phyloP scores from a whole-genome alignment of 2,888 invertebrate species.

The Synergus laeviventris region DNA sequence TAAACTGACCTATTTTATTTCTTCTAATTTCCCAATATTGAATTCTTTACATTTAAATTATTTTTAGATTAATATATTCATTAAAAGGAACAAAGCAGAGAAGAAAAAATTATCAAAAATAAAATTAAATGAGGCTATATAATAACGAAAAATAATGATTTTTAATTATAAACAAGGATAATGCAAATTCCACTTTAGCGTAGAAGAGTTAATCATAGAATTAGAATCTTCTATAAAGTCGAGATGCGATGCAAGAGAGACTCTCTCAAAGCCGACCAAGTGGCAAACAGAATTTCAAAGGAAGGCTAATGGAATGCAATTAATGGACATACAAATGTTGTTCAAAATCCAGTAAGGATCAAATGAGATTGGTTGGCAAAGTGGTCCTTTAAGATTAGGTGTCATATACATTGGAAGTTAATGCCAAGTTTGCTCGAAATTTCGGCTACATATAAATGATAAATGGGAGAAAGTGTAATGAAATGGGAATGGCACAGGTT shows the following conservation, averaged over 20 bases:
- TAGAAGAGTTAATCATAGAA: neutral
- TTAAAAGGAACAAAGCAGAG: no score
- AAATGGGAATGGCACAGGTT: constrained; percentile 32
- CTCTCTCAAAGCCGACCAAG: neutral
- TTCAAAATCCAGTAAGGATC: constrained; percentile 22
- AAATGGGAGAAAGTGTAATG: constrained; percentile 14
- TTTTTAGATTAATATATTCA: no score
- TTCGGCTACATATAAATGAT: constrained; percentile 20
- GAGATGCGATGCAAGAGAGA: neutral
- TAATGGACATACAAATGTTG: constrained; percentile 17
- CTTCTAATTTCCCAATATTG: no score
- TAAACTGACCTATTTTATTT: no score
- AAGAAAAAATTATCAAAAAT: no score
- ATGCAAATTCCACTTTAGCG: neutral
- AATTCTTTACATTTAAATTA: no score
- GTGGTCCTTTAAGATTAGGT: constrained; percentile 33
- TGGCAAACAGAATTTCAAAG: constrained; percentile 21
- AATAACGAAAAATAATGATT: neutral
- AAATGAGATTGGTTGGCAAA: constrained; percentile 15
- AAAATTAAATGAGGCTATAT: neutral
- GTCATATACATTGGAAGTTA: neutral
- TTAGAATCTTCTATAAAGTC: neutral
- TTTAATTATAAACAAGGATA: neutral
- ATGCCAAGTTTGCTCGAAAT: constrained; percentile 14
- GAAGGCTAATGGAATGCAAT: constrained; percentile 30